phyloP scores from a whole-genome alignment of 30 jellyfish, hydroid and myxozoan species.

The Pelagia noctiluca region DNA sequence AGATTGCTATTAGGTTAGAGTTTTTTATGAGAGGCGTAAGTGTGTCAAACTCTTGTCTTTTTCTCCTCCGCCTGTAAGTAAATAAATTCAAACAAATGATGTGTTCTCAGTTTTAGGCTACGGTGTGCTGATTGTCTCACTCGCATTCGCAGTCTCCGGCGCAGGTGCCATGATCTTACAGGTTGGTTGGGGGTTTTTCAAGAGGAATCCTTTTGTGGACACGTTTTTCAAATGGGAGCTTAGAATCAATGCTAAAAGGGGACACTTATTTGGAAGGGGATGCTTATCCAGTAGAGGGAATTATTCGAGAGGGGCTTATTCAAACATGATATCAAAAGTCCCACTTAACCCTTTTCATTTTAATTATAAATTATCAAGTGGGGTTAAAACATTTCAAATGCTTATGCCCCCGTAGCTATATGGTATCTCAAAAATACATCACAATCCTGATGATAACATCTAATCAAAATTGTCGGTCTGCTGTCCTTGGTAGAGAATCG shows the following conservation, averaged over 20 bases:
- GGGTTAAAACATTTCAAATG: too few species aligned
- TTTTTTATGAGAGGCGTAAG: not conserved
- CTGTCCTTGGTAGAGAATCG: too few species aligned
- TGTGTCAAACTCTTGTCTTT: not conserved
- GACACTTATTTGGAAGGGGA: not conserved
- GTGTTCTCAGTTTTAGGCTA: conserved; percentile 36
- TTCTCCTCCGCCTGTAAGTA: not conserved
- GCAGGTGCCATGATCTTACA: conserved; percentile 62
- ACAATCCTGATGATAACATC: too few species aligned
- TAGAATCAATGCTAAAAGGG: not conserved
- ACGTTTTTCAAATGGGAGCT: not conserved
- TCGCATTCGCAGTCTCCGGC: conserved; percentile 48
- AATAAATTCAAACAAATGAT: not conserved
- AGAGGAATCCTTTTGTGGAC: not conserved
- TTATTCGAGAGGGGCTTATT: not conserved
- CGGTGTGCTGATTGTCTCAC: conserved; percentile 30
- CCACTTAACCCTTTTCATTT: not conserved
- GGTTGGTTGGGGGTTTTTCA: conserved; percentile 28
- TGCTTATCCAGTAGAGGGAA: not conserved
- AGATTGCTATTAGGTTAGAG: not conserved
- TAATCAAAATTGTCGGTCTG: too few species aligned
- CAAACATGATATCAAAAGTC: not conserved
- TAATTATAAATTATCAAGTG: too few species aligned
- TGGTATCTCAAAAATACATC: too few species aligned
- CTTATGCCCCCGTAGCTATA: too few species aligned